Evolutionary conservation across 2,797 vertebrate species (phyloP), one percentile per base, ranked within the genome.

Genomic region (Clarias platycephalus): DNA sequence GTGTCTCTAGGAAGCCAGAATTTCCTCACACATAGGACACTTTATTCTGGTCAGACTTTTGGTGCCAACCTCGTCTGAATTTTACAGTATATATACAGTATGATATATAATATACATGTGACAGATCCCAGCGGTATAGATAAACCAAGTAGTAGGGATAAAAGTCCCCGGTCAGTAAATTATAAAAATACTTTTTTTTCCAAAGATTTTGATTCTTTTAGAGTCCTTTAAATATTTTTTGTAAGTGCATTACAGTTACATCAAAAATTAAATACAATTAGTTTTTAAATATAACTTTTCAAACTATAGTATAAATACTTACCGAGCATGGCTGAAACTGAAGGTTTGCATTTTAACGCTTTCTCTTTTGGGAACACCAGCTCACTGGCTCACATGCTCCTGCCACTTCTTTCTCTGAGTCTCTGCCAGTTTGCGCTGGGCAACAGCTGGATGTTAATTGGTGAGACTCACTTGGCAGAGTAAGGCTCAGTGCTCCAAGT

Each of bases 371-470:
- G 75, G 75, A 78, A 60, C 57, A n/a, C 31, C 31, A 67, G 28
- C 63, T 77, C 63, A 24, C 60, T 72, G 12, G 49, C 84, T 81
- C 78, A 64, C 78, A 80, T 44, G 15, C 37, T 49, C 24, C 78
- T 49, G 57, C 78, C 26, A 72, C 60, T 81, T 80, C 63, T 75
- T 40, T 67, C 49, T 37, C 37, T 34, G 2, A 3, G 15, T 70
- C 53, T 81, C 44, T 22, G 40, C 28, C 58, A 28, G 63, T 24
- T 79, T 78, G 84, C 63, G 20, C 75, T 67, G 63, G 55, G 66
- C 90, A 94, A 92, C 92, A 93, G 91, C 91, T 93, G 92, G 91
- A 90, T 91, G 88, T 88, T 92, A 91, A 93, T 92, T 93, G 92
- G 90, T 86, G 87, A 76, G 88, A 93, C 91, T 90, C 86, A 85